Evolutionary conservation across 2,113 vertebrate genomes (phyloP).

Genomic region (Rallus limicola): DNA sequence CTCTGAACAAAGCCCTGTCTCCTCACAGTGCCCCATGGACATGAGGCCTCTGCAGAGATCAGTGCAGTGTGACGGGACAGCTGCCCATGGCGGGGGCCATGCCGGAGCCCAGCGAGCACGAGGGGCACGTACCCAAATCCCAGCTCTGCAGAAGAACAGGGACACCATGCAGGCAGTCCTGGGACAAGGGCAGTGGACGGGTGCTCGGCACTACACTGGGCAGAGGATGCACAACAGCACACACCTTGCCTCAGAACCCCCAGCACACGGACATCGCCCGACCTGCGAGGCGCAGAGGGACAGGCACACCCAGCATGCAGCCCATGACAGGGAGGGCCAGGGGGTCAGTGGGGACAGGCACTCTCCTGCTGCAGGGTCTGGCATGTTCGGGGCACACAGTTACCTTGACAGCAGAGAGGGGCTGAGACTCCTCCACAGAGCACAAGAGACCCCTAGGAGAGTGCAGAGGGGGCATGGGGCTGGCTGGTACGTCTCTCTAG

Average conservation of each 20-base stretch:
- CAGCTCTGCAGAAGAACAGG: not conserved
- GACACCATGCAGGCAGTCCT: not conserved
- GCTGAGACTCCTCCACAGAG: not conserved
- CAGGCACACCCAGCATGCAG: not conserved
- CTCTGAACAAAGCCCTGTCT: not conserved
- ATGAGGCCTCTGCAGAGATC: not conserved
- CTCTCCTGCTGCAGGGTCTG: not conserved
- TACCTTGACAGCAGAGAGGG: not conserved
- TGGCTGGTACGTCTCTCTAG: not conserved
- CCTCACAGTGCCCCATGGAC: not conserved
- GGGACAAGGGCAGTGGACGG: not conserved
- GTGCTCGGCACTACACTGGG: fast-evolving
- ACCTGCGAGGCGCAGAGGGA: not conserved
- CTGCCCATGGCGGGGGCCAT: fast-evolving
- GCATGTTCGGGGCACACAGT: not conserved
- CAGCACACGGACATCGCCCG: not conserved
- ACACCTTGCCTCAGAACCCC: not conserved
- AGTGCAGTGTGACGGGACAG: fast-evolving
- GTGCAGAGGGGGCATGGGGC: not conserved
- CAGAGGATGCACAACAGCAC: not conserved
- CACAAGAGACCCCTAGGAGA: not conserved
- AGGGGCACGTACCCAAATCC: not conserved
- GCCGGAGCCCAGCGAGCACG: fast-evolving
- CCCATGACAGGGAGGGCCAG: not conserved
- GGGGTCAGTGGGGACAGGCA: not conserved